phyloP scores from a whole-genome alignment of 2,888 invertebrate genomes.

The Cheilosia vernalis region DNA sequence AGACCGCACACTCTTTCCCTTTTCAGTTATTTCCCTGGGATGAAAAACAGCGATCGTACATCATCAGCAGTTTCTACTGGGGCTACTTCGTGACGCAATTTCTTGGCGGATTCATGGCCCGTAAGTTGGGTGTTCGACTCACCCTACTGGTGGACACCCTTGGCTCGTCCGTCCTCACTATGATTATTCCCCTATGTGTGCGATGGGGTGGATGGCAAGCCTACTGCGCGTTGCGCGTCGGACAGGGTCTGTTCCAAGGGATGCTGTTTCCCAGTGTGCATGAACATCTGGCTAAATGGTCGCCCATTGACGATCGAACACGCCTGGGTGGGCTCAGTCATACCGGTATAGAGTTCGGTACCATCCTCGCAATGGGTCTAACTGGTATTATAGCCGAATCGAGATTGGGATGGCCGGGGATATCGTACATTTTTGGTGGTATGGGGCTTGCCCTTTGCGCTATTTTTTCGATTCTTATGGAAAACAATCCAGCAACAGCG shows the following conservation, averaged over 20 bases:
- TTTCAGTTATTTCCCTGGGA: conserved; percentile 81
- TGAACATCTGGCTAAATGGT: conserved; percentile 87
- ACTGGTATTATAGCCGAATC: conserved; percentile 86
- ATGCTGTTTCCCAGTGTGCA: conserved; percentile 87
- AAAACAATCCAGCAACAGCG: conserved; percentile 85
- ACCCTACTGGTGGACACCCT: conserved; percentile 85
- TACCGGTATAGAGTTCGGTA: conserved; percentile 87
- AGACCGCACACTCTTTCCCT: conserved; percentile 33
- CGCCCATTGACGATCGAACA: conserved; percentile 87
- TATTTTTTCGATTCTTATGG: conserved; percentile 85
- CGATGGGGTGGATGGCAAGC: conserved; percentile 86
- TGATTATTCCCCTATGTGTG: conserved; percentile 88
- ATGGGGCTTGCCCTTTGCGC: conserved; percentile 84
- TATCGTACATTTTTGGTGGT: conserved; percentile 86
- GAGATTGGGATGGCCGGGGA: conserved; percentile 86
- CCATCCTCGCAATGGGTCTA: conserved; percentile 86
- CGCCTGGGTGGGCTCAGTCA: conserved; percentile 85
- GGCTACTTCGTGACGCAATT: conserved; percentile 88
- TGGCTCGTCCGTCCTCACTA: conserved; percentile 85
- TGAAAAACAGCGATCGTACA: conserved; percentile 84
- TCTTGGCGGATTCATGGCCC: conserved; percentile 88
- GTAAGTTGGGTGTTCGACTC: conserved; percentile 87
- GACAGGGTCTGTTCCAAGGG: conserved; percentile 89
- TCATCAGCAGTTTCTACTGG: conserved; percentile 91
- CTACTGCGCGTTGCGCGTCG: conserved; percentile 85